phyloP scores from a whole-genome alignment of 2,888 invertebrate genomes.

The Diarsia brunnea region DNA sequence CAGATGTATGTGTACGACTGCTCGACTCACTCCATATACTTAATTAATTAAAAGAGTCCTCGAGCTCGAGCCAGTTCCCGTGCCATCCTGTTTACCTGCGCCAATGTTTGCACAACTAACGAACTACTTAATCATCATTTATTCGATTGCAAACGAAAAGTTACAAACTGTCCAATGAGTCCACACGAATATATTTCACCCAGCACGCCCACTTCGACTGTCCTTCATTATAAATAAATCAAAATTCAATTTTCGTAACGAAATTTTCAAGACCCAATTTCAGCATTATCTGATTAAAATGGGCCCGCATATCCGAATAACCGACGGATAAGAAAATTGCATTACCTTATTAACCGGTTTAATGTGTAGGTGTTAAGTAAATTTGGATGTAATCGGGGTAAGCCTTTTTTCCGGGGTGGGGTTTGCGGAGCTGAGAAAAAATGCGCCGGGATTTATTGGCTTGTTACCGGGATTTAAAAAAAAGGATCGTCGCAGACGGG shows the following conservation, averaged over 20 bases:
- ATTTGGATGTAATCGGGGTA: slow-evolving; percentile 90
- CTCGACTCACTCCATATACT: slow-evolving; percentile 82
- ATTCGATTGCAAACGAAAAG: slow-evolving; percentile 70
- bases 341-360: slow-evolving; percentile 87
- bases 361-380: slow-evolving; percentile 90
- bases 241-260: slow-evolving; percentile 84
- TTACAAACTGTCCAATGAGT: slow-evolving; percentile 57
- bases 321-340: slow-evolving; percentile 85
- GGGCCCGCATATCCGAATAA: slow-evolving; percentile 75
- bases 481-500: slow-evolving; percentile 83
- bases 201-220: slow-evolving; percentile 29
- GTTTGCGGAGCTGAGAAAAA: slow-evolving; percentile 79
- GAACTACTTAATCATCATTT: slow-evolving; percentile 83
- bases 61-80: slow-evolving; percentile 74
- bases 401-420: slow-evolving; percentile 84
- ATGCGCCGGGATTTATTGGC: slow-evolving; percentile 90
- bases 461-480: slow-evolving; percentile 90
- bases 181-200: slow-evolving; percentile 44
- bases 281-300: slow-evolving; percentile 85
- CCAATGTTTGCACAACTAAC: slow-evolving; percentile 85
- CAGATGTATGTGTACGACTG: slow-evolving; percentile 77
- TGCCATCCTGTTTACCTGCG: slow-evolving; percentile 82
- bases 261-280: slow-evolving; percentile 85
- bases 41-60: slow-evolving; percentile 89
- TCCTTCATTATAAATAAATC: slow-evolving; percentile 59